These are phyloP conservation scores for Thalassoma bifasciatum DNA, from an alignment of 2,113 vertebrate genomes.

Conservation along the genomic window DNA sequence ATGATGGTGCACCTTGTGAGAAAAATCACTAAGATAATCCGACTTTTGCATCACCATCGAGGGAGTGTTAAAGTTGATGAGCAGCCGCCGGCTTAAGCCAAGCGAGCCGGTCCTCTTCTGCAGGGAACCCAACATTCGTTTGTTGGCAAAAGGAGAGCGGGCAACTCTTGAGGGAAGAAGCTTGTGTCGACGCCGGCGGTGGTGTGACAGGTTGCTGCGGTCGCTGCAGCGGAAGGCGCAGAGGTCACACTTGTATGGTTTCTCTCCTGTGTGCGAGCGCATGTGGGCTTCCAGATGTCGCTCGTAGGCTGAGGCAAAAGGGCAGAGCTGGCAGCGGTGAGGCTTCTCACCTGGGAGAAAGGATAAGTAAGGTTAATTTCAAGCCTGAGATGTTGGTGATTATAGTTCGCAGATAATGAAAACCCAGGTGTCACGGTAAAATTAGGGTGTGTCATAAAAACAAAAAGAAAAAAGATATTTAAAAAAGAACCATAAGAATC, in stretches of 20 bases:
- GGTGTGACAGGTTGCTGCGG: conserved; percentile 97
- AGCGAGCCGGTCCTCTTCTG: conserved; percentile 94
- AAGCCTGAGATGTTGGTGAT: too few species aligned
- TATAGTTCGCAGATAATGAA: too few species aligned
- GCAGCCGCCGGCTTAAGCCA: conserved; percentile 88
- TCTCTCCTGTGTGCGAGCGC: conserved; percentile 98
- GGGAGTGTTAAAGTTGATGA: conserved; percentile 90
- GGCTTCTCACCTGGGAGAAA: conserved; percentile 92
- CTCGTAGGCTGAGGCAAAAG: conserved; percentile 97
- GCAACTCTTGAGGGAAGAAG: conserved; percentile 92
- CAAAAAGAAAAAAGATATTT: too few species aligned
- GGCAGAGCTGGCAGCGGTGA: conserved; percentile 95
- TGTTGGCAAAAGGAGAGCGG: conserved; percentile 88
- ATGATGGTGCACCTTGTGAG: conserved; percentile 87
- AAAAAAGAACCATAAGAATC: too few species aligned
- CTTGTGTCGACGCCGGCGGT: conserved; percentile 96
- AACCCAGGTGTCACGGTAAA: too few species aligned
- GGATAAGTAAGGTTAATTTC: too few species aligned
- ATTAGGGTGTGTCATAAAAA: too few species aligned
- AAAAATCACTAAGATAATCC: conserved; percentile 90
- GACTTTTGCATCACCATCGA: conserved; percentile 90
- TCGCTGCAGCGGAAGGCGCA: conserved; percentile 98
- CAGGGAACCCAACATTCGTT: conserved; percentile 92
- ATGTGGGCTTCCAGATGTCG: conserved; percentile 98
- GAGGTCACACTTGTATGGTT: conserved; percentile 97